Percentiles rank a stretch among this genome's conserved stretches.
phyloP scores from a whole-genome alignment of 1,140 invertebrate species.

The Plodia interpunctella region DNA sequence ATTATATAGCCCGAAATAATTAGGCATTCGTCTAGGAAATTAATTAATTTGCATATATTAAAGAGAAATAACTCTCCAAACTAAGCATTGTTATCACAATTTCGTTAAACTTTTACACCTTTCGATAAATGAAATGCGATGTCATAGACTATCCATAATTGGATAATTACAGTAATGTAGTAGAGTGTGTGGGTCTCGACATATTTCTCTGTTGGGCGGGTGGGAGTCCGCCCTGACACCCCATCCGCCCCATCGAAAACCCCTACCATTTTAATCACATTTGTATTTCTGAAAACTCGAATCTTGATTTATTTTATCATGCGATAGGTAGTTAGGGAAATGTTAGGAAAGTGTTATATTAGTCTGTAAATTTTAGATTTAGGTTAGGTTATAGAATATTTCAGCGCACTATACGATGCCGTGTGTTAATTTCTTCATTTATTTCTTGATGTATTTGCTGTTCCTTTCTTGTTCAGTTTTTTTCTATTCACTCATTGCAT shows the following conservation, averaged over 20 bases:
- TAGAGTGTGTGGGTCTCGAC: slow-evolving; percentile 51
- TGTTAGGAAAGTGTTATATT: too few species aligned
- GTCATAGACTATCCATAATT: slow-evolving; percentile 44
- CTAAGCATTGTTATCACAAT: slow-evolving; percentile 2
- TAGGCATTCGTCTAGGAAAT: background rate
- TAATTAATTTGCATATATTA: background rate
- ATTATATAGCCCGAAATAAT: background rate
- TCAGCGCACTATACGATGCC: too few species aligned
- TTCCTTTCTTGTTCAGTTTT: too few species aligned
- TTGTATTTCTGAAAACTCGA: slow-evolving; percentile 13
- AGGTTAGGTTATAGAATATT: too few species aligned
- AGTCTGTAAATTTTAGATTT: too few species aligned
- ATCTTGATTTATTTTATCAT: background rate
- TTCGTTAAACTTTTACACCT: slow-evolving; percentile 20
- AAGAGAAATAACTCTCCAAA: background rate
- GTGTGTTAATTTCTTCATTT: too few species aligned
- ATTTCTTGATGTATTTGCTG: too few species aligned
- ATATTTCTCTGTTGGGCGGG: slow-evolving; percentile 42
- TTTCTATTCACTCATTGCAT: too few species aligned
- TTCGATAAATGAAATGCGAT: slow-evolving; percentile 17
- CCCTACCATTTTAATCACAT: slow-evolving; percentile 33
- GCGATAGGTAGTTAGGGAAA: too few species aligned
- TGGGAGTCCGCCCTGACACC: slow-evolving; percentile 25
- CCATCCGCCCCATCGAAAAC: slow-evolving; percentile 15
- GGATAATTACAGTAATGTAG: slow-evolving; percentile 71